Evolutionary conservation across 2,888 invertebrate species (phyloP), one percentile per base, ranked within the genome.

Genomic region (Lingula anatina): DNA sequence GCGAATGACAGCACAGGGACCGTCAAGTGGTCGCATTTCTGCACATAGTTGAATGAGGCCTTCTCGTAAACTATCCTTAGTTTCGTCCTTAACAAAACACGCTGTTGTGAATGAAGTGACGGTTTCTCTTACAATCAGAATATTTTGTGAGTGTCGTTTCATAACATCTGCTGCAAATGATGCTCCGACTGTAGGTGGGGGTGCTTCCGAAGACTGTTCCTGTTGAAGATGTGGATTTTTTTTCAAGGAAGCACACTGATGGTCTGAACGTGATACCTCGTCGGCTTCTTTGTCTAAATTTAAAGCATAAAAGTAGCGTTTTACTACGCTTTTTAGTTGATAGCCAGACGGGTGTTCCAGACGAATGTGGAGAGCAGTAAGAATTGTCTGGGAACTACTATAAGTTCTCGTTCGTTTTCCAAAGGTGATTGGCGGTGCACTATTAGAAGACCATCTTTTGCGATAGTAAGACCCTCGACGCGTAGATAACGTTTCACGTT

Each of bases 151-250:
- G 4, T 56, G 47, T 7, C 50, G 54, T 42, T 51, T 56, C 2
- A 61, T 24, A 1, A 65, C 54, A 38, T 65, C 62, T 5, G 59
- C 62, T 2, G 60, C 60, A 46, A 61, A 64, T 5, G 50, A 45
- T 0, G 53, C 26, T 5, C 59, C 56, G 18, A 60, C 23, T 2
- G 50, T 21, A 5, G 53, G 51, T 5, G 59, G 58, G 0, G 56
- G 60, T 12, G 51, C 53, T 2, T 45, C 46, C 1, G 58, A 44
- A 2, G 58, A 49, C 46, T 65, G 64, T 21, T 46, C 37, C 5
- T 44, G 18, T 9, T 55, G 28, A 18, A n/a, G 28, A 1, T 52
- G 36, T 12, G 57, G 60, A 20, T 54, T 36, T 12, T 51, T 46
- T 26, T 51, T 49, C 0, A 62, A 46, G 2, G 62, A 55, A 0